Percentiles rank a stretch among this genome's conserved stretches.
phyloP scores from a whole-genome alignment of 1,140 invertebrate species.

The Atta colombica region DNA sequence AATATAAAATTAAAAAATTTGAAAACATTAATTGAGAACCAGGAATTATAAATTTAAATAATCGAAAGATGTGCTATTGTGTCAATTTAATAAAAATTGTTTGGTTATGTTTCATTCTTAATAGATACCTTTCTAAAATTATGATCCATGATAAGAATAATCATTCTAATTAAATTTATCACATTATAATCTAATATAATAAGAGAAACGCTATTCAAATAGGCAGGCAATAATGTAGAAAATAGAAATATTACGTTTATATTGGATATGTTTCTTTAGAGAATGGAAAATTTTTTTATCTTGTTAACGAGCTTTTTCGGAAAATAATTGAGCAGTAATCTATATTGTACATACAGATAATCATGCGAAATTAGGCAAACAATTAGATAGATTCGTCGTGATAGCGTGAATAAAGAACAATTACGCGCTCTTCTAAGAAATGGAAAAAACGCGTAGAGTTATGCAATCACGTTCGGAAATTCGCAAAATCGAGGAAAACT shows the following conservation, averaged over 20 bases:
- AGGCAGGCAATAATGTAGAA: background rate
- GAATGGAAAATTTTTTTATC: background rate
- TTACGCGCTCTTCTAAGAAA: conserved; percentile 53
- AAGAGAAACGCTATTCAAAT: background rate
- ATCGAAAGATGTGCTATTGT: conserved; percentile 1
- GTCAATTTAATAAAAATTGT: background rate
- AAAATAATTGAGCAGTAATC: background rate
- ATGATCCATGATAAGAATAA: conserved; percentile 1
- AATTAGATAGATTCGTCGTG: background rate
- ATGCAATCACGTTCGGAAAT: conserved; percentile 40
- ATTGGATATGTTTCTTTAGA: background rate
- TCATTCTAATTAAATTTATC: background rate
- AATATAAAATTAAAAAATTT: background rate
- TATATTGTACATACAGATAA: background rate
- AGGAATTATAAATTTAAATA: background rate
- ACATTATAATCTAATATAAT: background rate
- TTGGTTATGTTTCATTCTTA: background rate
- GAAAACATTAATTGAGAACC: background rate
- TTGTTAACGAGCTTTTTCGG: background rate
- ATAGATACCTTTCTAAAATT: background rate
- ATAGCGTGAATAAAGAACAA: conserved; percentile 25
- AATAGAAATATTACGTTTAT: background rate
- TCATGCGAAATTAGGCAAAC: conserved; percentile 34
- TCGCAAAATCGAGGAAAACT: conserved; percentile 49
- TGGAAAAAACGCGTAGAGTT: conserved; percentile 30